Evolutionary conservation across 2,113 vertebrate species (phyloP).

Genomic region (Thunnus thynnus): DNA sequence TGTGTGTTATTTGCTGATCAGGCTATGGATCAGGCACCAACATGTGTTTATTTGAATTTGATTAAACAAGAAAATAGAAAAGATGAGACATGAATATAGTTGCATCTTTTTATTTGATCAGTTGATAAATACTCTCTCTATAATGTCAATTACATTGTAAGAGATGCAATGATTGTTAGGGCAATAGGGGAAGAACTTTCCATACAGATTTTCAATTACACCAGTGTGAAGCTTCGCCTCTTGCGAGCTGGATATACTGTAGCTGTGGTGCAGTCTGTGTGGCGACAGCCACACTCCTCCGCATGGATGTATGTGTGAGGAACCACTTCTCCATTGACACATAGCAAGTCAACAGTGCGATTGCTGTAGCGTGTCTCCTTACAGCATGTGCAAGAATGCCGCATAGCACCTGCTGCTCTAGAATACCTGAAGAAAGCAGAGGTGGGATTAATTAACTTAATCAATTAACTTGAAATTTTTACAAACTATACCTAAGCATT

Average conservation of each 20-base stretch:
- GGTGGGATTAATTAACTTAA: slow-evolving; percentile 35
- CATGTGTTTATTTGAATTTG: no score
- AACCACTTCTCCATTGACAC: slow-evolving; percentile 74
- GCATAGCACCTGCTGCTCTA: slow-evolving; percentile 78
- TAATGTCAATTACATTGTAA: slow-evolving; percentile 17
- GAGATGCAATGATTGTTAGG: slow-evolving; percentile 33
- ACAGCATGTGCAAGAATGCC: slow-evolving; percentile 91
- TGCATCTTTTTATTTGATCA: slow-evolving; percentile 61
- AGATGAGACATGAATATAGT: slow-evolving; percentile 3
- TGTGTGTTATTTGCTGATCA: no score
- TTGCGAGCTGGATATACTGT: slow-evolving; percentile 6
- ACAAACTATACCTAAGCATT: neutral
- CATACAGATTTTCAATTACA: slow-evolving; percentile 17
- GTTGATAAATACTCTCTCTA: slow-evolving; percentile 32
- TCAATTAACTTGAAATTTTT: neutral
- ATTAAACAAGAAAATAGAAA: neutral
- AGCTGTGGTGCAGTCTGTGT: slow-evolving; percentile 71
- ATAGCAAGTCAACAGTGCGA: slow-evolving; percentile 82
- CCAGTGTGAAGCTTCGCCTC: slow-evolving; percentile 52
- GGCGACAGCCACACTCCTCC: slow-evolving; percentile 88
- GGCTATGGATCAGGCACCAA: neutral
- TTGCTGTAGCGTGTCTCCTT: slow-evolving; percentile 79
- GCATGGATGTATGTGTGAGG: slow-evolving; percentile 87
- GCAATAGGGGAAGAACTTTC: neutral
- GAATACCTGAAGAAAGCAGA: slow-evolving; percentile 86